A percentile compares a stretch with the other conserved stretches of the same genome.
Conservation (phyloP, 2,113 vertebrate genomes). For the Oxygymnocypris stewartii region DNA sequence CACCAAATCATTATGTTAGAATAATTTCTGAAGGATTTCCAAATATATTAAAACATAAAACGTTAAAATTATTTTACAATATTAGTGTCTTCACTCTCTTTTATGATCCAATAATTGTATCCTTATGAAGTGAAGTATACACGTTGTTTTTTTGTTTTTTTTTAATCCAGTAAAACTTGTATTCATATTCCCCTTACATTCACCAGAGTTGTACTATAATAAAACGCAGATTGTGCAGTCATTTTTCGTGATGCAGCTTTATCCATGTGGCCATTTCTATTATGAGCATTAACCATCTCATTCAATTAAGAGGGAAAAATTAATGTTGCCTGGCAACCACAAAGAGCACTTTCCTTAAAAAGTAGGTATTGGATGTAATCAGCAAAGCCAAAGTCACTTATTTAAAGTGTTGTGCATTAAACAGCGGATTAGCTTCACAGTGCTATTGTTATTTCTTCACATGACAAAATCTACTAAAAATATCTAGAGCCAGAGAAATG, state of each 20-base stretch:
- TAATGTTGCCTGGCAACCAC: slow-evolving; percentile 49
- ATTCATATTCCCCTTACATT: neutral
- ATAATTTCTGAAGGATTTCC: too few relatives aligned
- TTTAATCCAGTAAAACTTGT: neutral
- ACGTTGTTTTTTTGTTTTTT: too few relatives aligned
- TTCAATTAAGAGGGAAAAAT: slow-evolving; percentile 23
- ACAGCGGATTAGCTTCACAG: neutral
- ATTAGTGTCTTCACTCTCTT: too few relatives aligned
- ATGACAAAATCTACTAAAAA: neutral
- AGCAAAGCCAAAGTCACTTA: slow-evolving; percentile 6
- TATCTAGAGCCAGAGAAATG: neutral
- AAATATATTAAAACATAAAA: too few relatives aligned
- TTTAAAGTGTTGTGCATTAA: slow-evolving; percentile 2
- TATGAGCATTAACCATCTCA: neutral
- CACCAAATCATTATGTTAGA: too few relatives aligned
- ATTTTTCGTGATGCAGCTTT: neutral
- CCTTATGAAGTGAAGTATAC: neutral
- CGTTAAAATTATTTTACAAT: too few relatives aligned
- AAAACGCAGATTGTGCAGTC: neutral
- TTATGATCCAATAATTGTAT: neutral
- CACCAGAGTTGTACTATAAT: neutral
- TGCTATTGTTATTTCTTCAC: neutral
- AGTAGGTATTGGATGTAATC: slow-evolving; percentile 17
- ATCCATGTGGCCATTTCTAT: slow-evolving; percentile 12
- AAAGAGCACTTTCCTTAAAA: slow-evolving; percentile 32